Base-by-base conservation (phyloP, 2,113 vertebrate genomes). In the Phycodurus eques region DNA sequence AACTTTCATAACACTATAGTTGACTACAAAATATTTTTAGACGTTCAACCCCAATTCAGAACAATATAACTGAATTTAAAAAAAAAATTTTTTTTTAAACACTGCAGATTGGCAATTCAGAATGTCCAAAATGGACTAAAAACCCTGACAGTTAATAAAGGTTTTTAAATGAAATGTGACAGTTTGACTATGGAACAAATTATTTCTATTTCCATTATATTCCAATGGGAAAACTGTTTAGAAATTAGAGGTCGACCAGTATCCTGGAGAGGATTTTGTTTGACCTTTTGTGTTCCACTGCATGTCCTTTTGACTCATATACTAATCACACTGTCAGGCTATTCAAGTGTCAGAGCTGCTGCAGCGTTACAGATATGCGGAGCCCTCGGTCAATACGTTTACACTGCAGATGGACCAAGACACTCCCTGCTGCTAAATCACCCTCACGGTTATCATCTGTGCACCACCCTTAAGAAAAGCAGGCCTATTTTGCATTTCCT, bases 321-420 rank as follows among this genome's bases (percentile, higher is more conserved):
- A 44, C 42, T 22, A 22, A 64, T 44, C 12, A 13, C 62, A 64
- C 22, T 64, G 11, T 64, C 42, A 22, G 42, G 20, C 42, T 59
- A 13, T 4, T 59, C 22, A 57, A 27, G 56, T 22, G 20, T 56
- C 44, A 65, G 49, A 80, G 75, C 56, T 69, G 63, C 57, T 74
- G 83, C 56, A 39, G 62, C 60, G 71, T 79, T 77, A 77, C 79
- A 31, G 72, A 75, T 61, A 79, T 39, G 80, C 54, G 27, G 1
- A 47, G 74, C 57, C 64, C 68, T 79, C 60, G 79, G 63, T 76
- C 78, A 76, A 76, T 74, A 74, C 39, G 70, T 79, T 75, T 39
- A 71, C 67, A 27, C 56, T 68, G 67, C 71, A 80, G 71, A 54
- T 73, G 70, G 76, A 70, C 47, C 27, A 51, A 35, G 70, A 75